Evolutionary conservation across 2,888 invertebrate genomes (phyloP).

Genomic region (Heteropelma amictum): DNA sequence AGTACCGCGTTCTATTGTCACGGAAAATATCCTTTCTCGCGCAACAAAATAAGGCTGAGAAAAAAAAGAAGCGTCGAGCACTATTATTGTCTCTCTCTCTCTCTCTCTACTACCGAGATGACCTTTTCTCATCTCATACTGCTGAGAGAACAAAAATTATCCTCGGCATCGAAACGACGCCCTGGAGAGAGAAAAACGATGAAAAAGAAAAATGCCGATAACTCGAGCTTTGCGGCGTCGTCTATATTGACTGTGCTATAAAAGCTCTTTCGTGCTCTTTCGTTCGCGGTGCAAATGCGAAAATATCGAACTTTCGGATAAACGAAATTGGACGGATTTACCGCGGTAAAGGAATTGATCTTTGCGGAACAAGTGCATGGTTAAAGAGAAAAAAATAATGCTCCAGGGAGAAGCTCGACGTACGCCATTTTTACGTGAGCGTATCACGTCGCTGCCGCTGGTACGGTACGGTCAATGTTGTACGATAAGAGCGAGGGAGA

Average conservation of each 20-base stretch:
- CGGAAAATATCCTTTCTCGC: constrained; percentile 13
- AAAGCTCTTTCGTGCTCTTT: constrained; percentile 17
- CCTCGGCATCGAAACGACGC: constrained; percentile 39
- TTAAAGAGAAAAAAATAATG: constrained; percentile 22
- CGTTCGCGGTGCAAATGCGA: neutral
- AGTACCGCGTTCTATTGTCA: constrained; percentile 32
- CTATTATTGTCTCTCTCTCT: neutral
- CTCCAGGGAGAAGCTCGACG: constrained; percentile 24
- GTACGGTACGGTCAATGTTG: constrained; percentile 35
- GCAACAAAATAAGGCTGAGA: neutral
- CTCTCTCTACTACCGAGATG: neutral
- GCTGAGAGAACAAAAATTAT: neutral
- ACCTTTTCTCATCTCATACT: neutral
- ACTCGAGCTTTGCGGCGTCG: constrained; percentile 27
- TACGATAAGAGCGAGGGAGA: constrained; percentile 40
- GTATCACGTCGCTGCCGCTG: constrained; percentile 59
- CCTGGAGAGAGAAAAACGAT: constrained; percentile 7
- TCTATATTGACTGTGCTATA: constrained; percentile 29
- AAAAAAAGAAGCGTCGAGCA: neutral
- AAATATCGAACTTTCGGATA: neutral
- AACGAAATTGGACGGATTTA: neutral
- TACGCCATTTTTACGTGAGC: constrained; percentile 74
- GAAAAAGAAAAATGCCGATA: constrained; percentile 6
- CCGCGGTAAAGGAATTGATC: neutral
- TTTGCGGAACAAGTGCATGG: neutral